A percentile compares a stretch with the other conserved stretches of the same genome.
Evolutionary conservation across 2,888 invertebrate genomes (phyloP).

Genomic region (Leptothorax acervorum): DNA sequence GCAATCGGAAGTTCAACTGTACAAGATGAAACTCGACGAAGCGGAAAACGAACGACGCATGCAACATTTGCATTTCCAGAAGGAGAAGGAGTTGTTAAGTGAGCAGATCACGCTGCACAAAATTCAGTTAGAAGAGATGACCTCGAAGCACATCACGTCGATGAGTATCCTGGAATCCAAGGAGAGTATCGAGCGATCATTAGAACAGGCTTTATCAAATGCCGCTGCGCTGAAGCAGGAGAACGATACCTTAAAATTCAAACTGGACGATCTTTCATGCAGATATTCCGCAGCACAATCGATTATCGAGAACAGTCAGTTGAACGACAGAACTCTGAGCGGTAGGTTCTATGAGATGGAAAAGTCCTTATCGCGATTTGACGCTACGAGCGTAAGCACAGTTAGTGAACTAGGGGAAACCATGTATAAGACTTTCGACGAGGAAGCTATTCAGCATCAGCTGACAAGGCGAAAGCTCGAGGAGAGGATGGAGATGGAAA

Average conservation of each 20-base stretch:
- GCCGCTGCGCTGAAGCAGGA: constrained; percentile 78
- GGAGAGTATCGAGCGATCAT: constrained; percentile 82
- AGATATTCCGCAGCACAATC: constrained; percentile 80
- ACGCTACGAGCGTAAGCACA: constrained; percentile 78
- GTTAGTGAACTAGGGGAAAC: constrained; percentile 81
- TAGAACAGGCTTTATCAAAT: constrained; percentile 81
- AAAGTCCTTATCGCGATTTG: constrained; percentile 80
- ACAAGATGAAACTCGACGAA: constrained; percentile 74
- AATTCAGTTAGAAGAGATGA: constrained; percentile 81
- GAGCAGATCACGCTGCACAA: constrained; percentile 82
- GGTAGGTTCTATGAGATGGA: constrained; percentile 77
- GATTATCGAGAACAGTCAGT: constrained; percentile 79
- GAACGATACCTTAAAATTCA: constrained; percentile 78
- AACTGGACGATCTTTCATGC: constrained; percentile 80
- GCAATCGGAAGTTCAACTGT: constrained; percentile 73
- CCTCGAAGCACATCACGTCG: constrained; percentile 80
- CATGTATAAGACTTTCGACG: constrained; percentile 82
- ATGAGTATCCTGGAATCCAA: constrained; percentile 82
- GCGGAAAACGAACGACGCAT: constrained; percentile 67
- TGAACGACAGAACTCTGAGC: constrained; percentile 77
- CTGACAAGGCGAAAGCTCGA: constrained; percentile 79
- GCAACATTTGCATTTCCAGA: constrained; percentile 74
- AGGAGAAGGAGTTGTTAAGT: constrained; percentile 76
- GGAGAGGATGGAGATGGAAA: constrained; percentile 85
- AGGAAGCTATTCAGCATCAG: constrained; percentile 79